A percentile compares a stretch with the other conserved stretches of the same genome.
These are phyloP conservation scores for Heliconius himera DNA, from an alignment of 1,140 invertebrate species.

Conservation along the genomic window DNA sequence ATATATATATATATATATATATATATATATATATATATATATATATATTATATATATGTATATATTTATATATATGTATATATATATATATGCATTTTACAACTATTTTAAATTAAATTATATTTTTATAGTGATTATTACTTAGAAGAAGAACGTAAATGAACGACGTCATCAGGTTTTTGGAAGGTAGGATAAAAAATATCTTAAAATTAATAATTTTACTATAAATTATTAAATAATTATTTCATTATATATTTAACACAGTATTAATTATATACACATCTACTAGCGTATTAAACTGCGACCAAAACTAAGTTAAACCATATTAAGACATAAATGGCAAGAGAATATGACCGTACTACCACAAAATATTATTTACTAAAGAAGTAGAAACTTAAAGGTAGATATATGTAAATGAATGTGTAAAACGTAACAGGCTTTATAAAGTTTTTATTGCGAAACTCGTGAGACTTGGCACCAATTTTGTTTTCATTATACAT, in stretches of 20 bases:
- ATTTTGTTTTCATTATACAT: constrained; percentile 16
- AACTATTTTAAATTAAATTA: no score
- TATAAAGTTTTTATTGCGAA: constrained; percentile 13
- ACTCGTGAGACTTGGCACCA: constrained; percentile 9
- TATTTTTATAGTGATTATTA: no score
- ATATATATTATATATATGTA: no score
- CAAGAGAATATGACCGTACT: constrained; percentile 5
- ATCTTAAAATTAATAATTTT: no score
- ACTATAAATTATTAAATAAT: no score
- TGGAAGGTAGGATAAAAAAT: no score
- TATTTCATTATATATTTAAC: neutral
- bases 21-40: no score
- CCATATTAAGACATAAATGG: neutral
- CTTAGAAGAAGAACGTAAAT: no score
- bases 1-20: no score
- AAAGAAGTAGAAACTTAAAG: constrained; percentile 9
- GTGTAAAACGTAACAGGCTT: constrained; percentile 12
- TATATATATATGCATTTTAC: no score
- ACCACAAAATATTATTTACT: constrained; percentile 7
- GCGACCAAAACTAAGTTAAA: neutral
- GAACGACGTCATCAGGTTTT: no score
- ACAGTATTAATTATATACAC: neutral
- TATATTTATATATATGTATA: no score
- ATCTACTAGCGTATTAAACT: neutral
- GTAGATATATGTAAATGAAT: constrained; percentile 9